Evolutionary conservation across 2,888 invertebrate genomes (phyloP).

Genomic region (Conistra vaccinii): DNA sequence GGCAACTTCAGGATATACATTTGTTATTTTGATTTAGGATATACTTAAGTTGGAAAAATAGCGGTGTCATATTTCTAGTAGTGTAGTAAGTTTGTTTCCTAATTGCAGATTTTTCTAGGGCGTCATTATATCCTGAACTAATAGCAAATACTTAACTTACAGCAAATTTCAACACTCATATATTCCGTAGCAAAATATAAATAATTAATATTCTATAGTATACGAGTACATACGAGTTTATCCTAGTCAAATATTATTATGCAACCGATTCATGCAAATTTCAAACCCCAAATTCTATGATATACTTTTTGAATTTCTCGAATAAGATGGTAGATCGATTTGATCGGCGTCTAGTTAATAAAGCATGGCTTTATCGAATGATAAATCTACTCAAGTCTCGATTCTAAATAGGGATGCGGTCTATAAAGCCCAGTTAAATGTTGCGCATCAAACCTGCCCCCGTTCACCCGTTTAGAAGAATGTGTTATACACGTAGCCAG

Average conservation of each 20-base stretch:
- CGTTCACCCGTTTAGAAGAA: conserved; percentile 86
- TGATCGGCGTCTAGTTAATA: conserved; percentile 53
- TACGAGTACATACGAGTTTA: conserved; percentile 34
- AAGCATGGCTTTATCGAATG: conserved; percentile 64
- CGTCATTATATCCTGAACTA: conserved; percentile 58
- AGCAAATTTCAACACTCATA: conserved; percentile 49
- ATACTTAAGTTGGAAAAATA: conserved; percentile 48
- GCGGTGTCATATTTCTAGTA: conserved; percentile 49
- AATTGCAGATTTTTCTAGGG: conserved; percentile 22
- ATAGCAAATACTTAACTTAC: conserved; percentile 57
- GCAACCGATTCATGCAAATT: conserved; percentile 80
- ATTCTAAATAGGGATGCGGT: conserved; percentile 78
- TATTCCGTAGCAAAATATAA: conserved; percentile 63
- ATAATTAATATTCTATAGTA: conserved; percentile 51
- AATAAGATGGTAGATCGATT: conserved; percentile 64
- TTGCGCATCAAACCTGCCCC: conserved; percentile 88
- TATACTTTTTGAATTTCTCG: conserved; percentile 63
- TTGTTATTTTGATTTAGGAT: conserved; percentile 20
- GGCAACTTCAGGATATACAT: conserved; percentile 62
- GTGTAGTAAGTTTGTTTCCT: conserved; percentile 49
- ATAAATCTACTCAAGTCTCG: conserved; percentile 60
- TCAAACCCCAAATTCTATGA: conserved; percentile 69
- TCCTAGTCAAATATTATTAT: conserved; percentile 57
- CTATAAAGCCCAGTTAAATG: conserved; percentile 77
- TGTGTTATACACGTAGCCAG: conserved; percentile 90